A percentile compares a stretch with the other conserved stretches of the same genome.
Conservation (phyloP, 2,888 invertebrate genomes). For the Graphium colonna region DNA sequence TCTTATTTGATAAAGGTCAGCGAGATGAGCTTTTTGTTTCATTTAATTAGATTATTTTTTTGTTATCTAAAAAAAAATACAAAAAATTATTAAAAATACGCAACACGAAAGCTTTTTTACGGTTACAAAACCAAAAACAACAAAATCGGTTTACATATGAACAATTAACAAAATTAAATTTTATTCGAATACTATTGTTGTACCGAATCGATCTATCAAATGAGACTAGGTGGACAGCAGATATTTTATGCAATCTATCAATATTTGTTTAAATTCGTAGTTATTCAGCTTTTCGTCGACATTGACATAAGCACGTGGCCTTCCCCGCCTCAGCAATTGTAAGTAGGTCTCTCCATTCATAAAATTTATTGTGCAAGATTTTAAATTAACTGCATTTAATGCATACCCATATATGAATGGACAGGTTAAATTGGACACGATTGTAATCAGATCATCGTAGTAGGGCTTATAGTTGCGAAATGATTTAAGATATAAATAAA, state of each 20-base stretch:
- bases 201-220: background rate
- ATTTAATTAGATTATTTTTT: too few species aligned
- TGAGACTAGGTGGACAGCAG: background rate
- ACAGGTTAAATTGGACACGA: background rate
- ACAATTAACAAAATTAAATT: too few species aligned
- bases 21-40: too few species aligned
- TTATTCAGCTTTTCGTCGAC: constrained; percentile 17
- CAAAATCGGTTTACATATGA: too few species aligned
- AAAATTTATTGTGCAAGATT: constrained; percentile 20
- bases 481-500: too few species aligned
- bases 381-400: constrained; percentile 1
- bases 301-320: constrained; percentile 15
- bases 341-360: constrained; percentile 24
- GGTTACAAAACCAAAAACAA: too few species aligned
- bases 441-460: background rate
- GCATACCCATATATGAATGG: background rate
- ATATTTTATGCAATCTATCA: constrained; percentile 1
- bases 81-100: too few species aligned
- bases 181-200: too few species aligned
- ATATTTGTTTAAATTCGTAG: constrained; percentile 2
- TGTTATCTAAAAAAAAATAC: background rate
- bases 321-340: constrained; percentile 16
- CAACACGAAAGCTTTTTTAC: too few species aligned
- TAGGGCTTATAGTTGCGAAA: too few species aligned
- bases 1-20: too few species aligned